phyloP scores from a whole-genome alignment of 2,797 vertebrate species.

The Helicolenus hilgendorfi region DNA sequence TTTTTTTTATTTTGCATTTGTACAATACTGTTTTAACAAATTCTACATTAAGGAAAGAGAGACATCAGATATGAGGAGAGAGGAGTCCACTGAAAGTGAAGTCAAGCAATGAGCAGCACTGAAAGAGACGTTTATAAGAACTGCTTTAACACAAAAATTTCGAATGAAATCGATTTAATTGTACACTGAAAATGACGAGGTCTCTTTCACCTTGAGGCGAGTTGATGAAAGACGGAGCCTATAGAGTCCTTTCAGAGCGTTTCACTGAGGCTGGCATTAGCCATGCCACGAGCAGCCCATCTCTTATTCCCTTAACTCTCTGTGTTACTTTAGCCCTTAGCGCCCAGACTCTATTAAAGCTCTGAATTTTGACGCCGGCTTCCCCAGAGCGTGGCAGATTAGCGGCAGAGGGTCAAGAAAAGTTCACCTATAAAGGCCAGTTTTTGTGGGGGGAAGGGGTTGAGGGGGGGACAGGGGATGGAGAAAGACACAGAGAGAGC shows the following conservation, averaged over 20 bases:
- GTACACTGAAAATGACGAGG: slow-evolving; percentile 17
- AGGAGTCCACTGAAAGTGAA: neutral
- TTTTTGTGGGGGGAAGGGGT: slow-evolving; percentile 2
- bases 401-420: slow-evolving; percentile 73
- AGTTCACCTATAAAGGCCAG: slow-evolving; percentile 79
- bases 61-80: neutral
- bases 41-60: neutral
- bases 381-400: slow-evolving; percentile 73
- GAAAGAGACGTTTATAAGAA: neutral
- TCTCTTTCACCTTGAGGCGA: slow-evolving; percentile 49
- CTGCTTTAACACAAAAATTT: neutral
- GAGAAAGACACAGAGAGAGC: slow-evolving; percentile 11
- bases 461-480: neutral
- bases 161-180: slow-evolving; percentile 11
- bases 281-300: slow-evolving; percentile 56
- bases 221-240: slow-evolving; percentile 41
- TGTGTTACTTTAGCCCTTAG: slow-evolving; percentile 56
- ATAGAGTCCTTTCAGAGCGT: slow-evolving; percentile 36
- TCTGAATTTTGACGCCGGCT: slow-evolving; percentile 64
- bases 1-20: slow-evolving; percentile 6
- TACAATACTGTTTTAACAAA: slow-evolving; percentile 6
- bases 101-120: neutral
- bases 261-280: slow-evolving; percentile 57
- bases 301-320: slow-evolving; percentile 72
- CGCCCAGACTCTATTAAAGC: slow-evolving; percentile 71